A percentile compares a stretch with the other conserved stretches of the same genome.
These are phyloP conservation scores for Botia almorhae DNA, from an alignment of 2,797 vertebrate species.

Conservation along the genomic window DNA sequence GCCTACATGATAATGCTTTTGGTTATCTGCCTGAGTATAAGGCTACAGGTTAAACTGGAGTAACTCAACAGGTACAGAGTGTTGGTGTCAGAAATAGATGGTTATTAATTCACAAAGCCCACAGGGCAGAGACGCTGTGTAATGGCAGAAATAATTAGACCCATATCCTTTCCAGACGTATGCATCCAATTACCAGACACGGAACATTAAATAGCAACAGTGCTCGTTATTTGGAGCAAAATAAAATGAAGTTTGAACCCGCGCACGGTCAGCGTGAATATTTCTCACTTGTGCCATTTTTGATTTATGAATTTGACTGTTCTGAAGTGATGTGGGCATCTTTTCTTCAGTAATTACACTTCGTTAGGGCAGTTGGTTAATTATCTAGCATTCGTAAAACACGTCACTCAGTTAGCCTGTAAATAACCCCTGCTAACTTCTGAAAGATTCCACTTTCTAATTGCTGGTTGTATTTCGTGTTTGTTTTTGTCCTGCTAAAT, in stretches of 20 bases:
- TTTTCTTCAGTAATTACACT: background rate
- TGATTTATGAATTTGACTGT: constrained; percentile 10
- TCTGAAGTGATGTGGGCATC: constrained; percentile 6
- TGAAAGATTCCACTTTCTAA: background rate
- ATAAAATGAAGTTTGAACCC: constrained; percentile 43
- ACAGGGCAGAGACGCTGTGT: constrained; percentile 30
- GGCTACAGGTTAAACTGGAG: constrained; percentile 33
- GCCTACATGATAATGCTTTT: background rate
- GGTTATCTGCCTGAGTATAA: background rate
- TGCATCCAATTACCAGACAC: constrained; percentile 55
- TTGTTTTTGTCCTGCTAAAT: background rate
- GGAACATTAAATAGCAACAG: constrained; percentile 40
- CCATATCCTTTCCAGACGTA: constrained; percentile 49
- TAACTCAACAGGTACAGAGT: constrained; percentile 22
- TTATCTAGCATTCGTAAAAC: constrained; percentile 21
- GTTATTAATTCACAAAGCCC: constrained; percentile 17
- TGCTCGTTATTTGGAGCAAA: constrained; percentile 54
- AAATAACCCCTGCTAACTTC: constrained; percentile 24
- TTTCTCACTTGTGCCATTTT: constrained; percentile 2
- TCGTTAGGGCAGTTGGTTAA: background rate
- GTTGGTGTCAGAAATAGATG: constrained; percentile 21
- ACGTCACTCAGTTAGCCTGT: constrained; percentile 2
- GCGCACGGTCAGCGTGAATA: background rate
- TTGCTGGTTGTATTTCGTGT: background rate
- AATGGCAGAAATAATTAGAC: constrained; percentile 58